Evolutionary conservation across 2,113 vertebrate genomes (phyloP), one percentile per base, ranked within the genome.

Genomic region (Apodemus speciosus): DNA sequence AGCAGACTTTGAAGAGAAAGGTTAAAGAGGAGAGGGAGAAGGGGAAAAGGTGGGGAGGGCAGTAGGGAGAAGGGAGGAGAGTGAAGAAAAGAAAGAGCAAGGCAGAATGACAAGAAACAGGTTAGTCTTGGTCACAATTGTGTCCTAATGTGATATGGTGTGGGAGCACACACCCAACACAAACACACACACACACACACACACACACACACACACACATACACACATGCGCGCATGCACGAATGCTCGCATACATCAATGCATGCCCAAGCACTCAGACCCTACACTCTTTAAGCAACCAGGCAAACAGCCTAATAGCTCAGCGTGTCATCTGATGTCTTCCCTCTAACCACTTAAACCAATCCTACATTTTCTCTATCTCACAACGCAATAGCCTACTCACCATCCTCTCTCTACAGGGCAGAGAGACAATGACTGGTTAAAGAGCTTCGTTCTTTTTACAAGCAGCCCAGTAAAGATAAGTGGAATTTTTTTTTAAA

Each of bases 381-480:
- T 86, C 93, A 91, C 77, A 89, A 71, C 49, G 71, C 87, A 95
- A 88, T 86, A 58, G n/a, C 79, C 80, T 76, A 73, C 84, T 84
- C 51, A n/a, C 83, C 91, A 81, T 96, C 91, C 72, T 94, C 84
- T 88, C 46, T 88, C 79, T 90, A 75, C 43, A 51, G 79, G 53
- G 88, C 8, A 30, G n/a, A 73, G 62, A 95, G 86, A 69, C 66
- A 71, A 66, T 64, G 40, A 84, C 92, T 77, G 85, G 49, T 64
- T 93, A 81, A 95, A 92, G 76, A 73, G 40, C 89, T 91, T 85
- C 62, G 35, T 58, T 92, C 89, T 91, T 87, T 96, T 96, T 96
- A 97, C 68, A 90, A 96, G 94, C 75, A 66, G 38, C 38, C 89
- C 94, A 94, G 94, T 97, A 96, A 97, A 96, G 91, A 92, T 95